Percentiles rank a stretch among this genome's conserved stretches.
These are phyloP conservation scores for Gonioctena quinquepunctata DNA, from an alignment of 1,140 invertebrate species.

Conservation along the genomic window DNA sequence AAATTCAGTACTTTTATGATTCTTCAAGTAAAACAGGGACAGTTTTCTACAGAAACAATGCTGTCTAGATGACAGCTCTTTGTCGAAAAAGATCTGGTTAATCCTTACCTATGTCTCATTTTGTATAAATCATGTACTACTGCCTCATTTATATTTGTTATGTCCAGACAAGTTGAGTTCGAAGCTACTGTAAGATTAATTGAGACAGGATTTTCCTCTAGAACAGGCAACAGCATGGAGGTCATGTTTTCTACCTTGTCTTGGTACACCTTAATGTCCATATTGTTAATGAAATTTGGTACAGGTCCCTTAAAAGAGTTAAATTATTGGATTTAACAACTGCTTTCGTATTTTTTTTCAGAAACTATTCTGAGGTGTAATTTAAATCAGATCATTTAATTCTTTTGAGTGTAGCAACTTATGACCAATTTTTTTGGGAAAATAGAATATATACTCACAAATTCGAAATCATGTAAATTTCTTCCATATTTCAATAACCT, in stretches of 20 bases:
- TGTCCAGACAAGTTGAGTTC: background rate
- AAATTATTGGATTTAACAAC: background rate
- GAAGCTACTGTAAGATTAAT: background rate
- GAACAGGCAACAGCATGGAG: conserved; percentile 8
- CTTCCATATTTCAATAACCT: conserved; percentile 27
- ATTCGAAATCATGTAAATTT: conserved; percentile 16
- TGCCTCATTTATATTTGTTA: background rate
- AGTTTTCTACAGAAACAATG: too few species aligned
- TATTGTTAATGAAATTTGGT: conserved; percentile 30
- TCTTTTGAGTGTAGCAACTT: too few species aligned
- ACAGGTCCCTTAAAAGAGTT: conserved; percentile 9
- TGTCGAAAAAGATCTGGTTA: too few species aligned
- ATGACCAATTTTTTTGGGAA: too few species aligned
- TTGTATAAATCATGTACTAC: background rate
- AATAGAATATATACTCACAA: conserved; percentile 22
- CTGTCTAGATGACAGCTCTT: too few species aligned
- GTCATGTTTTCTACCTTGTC: conserved; percentile 24
- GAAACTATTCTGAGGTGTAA: too few species aligned
- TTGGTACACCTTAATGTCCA: conserved; percentile 23
- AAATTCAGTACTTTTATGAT: too few species aligned
- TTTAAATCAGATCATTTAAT: too few species aligned
- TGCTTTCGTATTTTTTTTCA: background rate
- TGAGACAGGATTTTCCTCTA: background rate
- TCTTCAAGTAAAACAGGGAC: background rate
- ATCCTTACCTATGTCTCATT: conserved; percentile 1